Percentiles rank a stretch among this genome's conserved stretches.
Evolutionary conservation across 1,140 invertebrate species (phyloP).

Genomic region (Lithobius niger): DNA sequence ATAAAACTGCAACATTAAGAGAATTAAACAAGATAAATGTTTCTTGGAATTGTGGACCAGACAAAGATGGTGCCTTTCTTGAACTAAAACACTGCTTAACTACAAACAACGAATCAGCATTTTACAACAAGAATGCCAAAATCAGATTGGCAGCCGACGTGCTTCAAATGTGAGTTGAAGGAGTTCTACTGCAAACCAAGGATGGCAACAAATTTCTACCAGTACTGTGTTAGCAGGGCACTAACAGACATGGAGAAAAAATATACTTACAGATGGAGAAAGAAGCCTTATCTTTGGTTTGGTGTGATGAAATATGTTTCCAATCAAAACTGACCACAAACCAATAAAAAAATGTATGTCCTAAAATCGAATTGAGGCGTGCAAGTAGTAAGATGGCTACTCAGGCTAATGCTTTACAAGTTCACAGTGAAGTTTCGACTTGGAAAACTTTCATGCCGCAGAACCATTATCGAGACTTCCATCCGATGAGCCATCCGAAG

Average conservation of each 20-base stretch:
- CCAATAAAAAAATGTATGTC: not conserved
- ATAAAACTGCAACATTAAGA: not conserved
- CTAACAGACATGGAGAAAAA: not conserved
- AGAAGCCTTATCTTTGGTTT: not conserved
- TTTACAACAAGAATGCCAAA: not conserved
- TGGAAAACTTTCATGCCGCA: not conserved
- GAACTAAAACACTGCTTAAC: not conserved
- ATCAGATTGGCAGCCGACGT: not conserved
- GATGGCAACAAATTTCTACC: not conserved
- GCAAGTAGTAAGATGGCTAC: not conserved
- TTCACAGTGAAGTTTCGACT: not conserved
- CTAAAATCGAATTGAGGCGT: not conserved
- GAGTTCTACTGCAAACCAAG: not conserved
- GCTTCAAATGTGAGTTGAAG: not conserved
- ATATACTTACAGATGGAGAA: not conserved
- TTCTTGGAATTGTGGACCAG: not conserved
- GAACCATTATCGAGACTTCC: not conserved
- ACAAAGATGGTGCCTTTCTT: not conserved
- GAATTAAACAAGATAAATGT: not conserved
- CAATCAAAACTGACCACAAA: no score
- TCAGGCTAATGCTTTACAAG: not conserved
- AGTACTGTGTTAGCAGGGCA: not conserved
- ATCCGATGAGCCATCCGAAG: not conserved
- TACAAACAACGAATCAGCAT: not conserved
- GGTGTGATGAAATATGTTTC: not conserved